Conservation (phyloP, 2,797 vertebrate genomes). For the Phoxinus dragarum region DNA sequence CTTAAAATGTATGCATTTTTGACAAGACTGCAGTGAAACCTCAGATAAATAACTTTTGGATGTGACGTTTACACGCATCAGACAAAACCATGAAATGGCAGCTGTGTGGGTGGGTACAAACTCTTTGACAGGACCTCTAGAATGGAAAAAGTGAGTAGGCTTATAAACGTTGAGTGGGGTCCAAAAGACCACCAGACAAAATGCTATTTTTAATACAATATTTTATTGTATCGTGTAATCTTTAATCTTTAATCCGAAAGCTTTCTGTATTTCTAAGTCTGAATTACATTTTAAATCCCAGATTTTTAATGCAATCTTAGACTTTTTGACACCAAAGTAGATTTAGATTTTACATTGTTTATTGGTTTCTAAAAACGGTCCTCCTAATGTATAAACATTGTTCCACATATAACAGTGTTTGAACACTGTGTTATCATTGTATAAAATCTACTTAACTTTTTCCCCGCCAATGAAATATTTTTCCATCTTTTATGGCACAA, state of each 20-base stretch:
- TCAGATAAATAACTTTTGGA: constrained; percentile 1
- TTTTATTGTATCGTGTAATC: background rate
- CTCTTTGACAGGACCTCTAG: background rate
- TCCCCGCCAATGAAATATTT: no score
- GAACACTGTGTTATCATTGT: background rate
- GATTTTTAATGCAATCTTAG: background rate
- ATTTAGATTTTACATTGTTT: background rate
- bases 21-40: background rate
- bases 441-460: no score
- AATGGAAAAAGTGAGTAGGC: constrained; percentile 28
- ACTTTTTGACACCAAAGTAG: background rate
- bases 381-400: background rate
- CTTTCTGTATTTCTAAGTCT: background rate
- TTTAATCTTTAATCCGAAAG: background rate
- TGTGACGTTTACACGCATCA: background rate
- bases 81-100: constrained; percentile 1
- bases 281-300: background rate
- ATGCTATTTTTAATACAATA: background rate
- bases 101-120: constrained; percentile 12
- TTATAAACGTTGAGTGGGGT: background rate
- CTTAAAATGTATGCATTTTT: background rate
- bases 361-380: background rate
- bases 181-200: constrained; percentile 9
- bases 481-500: no score
- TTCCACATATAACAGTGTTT: background rate